phyloP scores from a whole-genome alignment of 1,140 invertebrate species.

The Zaprionus inermis region DNA sequence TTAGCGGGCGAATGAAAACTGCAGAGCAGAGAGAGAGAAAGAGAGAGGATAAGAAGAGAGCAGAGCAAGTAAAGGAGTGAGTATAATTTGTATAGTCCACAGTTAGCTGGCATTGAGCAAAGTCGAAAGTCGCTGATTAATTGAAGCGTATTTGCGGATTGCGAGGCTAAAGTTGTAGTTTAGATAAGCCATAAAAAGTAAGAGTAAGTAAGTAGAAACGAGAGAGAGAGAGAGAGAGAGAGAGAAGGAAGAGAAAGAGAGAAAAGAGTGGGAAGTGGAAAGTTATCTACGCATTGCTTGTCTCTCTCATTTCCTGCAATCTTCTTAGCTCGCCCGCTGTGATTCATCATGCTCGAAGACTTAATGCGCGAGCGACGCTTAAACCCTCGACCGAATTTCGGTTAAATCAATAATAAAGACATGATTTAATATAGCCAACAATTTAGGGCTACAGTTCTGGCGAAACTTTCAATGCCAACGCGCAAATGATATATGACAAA shows the following conservation, averaged over 20 bases:
- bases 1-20: neutral
- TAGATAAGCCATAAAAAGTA: slow-evolving; percentile 11
- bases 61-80: neutral
- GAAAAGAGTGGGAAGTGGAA: neutral
- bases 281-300: too few relatives aligned
- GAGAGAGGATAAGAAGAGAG: too few relatives aligned
- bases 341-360: neutral
- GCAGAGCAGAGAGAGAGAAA: neutral
- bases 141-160: slow-evolving; percentile 65
- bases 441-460: neutral
- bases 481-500: neutral
- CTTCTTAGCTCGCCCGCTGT: neutral
- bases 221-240: neutral
- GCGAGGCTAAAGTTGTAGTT: slow-evolving; percentile 14
- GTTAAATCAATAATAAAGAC: neutral
- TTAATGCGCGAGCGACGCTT: too few relatives aligned
- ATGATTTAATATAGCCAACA: neutral
- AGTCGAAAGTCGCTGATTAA: slow-evolving; percentile 63
- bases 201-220: too few relatives aligned
- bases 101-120: slow-evolving; percentile 14
- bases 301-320: too few relatives aligned
- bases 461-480: neutral
- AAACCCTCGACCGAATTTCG: too few relatives aligned
- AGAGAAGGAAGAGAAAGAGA: too few relatives aligned
- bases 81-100: slow-evolving; percentile 37